Base-by-base conservation (phyloP, 2,888 invertebrate species). In the Phyllotreta cruciferae region DNA sequence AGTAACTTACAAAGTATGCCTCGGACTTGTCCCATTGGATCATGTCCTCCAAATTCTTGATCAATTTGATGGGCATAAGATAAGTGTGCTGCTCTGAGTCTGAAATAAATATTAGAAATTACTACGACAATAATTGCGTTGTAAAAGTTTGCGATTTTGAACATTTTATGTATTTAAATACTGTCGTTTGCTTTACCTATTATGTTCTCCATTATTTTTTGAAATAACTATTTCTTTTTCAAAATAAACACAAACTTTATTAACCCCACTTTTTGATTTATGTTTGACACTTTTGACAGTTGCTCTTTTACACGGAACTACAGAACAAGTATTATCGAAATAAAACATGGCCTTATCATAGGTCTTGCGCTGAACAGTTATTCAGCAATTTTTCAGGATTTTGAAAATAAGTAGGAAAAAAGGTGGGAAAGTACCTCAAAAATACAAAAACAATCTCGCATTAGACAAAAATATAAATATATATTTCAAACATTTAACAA, bases 1-100 rank as follows among this genome's bases (percentile, higher is more conserved):
- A 24, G 4, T 24, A 44, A 60, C 81, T 81, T 81, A 90, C 90
- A 82, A 89, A 88, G 79, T 93, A 94, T 2, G 94, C 94, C 77
- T 92, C 90, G 0, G 94, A 94, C 76, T 89, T 90, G 73, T 91
- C 88, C 95, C 95, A 96, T 64, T 85, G 80, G 55, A 84, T 82
- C 89, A 95, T 88, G 75, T 94, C 93, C 11, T 84, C 84, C 4
- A 87, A 84, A 34, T 83, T 81, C 81, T 88, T 88, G 2, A 91
- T 85, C 58, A 85, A 84, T 78, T 87, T 90, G 64, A 85, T 84
- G 6, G 91, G 91, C 47, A 86, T 84, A 35, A 87, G 70, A 76
- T 86, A 91, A 57, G 85, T 84, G 79, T 90, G 89, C 70, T 87
- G 84, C 5, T 81, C 77, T 2, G 52, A 8, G 24, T 52, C 52